Base-by-base conservation (phyloP, 2,113 vertebrate species). In the Caloenas nicobarica region DNA sequence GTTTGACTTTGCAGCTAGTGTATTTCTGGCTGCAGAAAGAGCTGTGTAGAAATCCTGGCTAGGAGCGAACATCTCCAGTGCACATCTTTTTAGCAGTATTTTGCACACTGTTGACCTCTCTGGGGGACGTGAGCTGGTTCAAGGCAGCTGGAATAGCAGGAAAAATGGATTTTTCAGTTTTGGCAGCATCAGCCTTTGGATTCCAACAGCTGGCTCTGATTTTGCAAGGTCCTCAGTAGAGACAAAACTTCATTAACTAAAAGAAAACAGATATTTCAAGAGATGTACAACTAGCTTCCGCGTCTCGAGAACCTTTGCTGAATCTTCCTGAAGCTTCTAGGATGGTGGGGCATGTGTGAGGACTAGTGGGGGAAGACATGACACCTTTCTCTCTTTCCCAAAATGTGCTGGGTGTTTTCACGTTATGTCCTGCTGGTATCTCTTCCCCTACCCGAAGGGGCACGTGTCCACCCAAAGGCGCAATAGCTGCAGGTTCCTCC, bases 361-460 rank as follows among this genome's bases (percentile, higher is more conserved):
- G n/a, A 23, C 14, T 86, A 54, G 18, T 11, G 3, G 11, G 44
- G 38, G 18, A 11, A 71, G n/a, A 21, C 31, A 7, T 0, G 0
- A 7, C 29, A 38, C 16, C 29, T 40, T 73, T 33, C 62, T 76
- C 36, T 51, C n/a, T 65, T 57, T 50, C 16, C n/a, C 11, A 7
- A n/a, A 33, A 5, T 4, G 7, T 57, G 8, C 24, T 82, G 22
- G 13, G 26, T 66, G 26, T 77, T 83, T 46, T 54, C 56, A 34
- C 3, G 0, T 44, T 9, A 5, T 6, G 18, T 69, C 36, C 28
- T 78, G 28, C 40, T 17, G 19, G 7, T 36, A 5, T 44, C 54
- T 77, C 31, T 0, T 46, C 10, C 28, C 13, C 28, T 74, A 6
- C 22, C 25, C 1, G 3, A 13, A 66, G 22, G 40, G 34, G 6